Evolutionary conservation across 1,140 invertebrate genomes (phyloP).

Genomic region (Holotrichia oblita): DNA sequence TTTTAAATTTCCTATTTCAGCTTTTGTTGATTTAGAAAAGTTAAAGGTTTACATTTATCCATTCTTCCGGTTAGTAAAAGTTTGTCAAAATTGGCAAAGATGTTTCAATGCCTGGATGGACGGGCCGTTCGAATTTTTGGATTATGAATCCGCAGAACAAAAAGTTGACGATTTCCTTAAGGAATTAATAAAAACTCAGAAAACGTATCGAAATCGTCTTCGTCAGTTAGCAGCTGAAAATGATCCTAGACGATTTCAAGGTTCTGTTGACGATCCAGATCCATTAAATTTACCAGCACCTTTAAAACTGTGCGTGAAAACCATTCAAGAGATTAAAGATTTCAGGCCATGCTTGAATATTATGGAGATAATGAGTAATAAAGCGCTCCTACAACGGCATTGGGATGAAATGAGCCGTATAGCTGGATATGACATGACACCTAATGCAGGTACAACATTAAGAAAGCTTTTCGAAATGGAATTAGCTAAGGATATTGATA

Average conservation of each 20-base stretch:
- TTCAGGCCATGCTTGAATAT: conserved; percentile 84
- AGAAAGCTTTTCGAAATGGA: conserved; percentile 82
- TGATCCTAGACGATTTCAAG: conserved; percentile 70
- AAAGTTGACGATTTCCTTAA: conserved; percentile 77
- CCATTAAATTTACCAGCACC: conserved; percentile 79
- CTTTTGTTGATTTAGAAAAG: conserved; percentile 80
- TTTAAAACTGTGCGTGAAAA: conserved; percentile 76
- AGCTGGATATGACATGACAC: conserved; percentile 84
- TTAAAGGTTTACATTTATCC: conserved; percentile 74
- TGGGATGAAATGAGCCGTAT: conserved; percentile 91
- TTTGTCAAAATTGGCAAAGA: conserved; percentile 78
- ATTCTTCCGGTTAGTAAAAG: conserved; percentile 72
- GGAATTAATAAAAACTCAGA: conserved; percentile 81
- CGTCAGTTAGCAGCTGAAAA: conserved; percentile 78
- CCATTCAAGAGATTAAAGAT: conserved; percentile 78
- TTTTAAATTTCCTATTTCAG: conserved; percentile 80
- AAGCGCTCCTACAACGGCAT: conserved; percentile 84
- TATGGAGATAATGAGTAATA: conserved; percentile 81
- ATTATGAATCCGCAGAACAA: conserved; percentile 75
- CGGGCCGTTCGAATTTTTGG: conserved; percentile 86
- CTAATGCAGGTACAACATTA: conserved; percentile 85
- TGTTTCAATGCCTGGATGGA: conserved; percentile 89
- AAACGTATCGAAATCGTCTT: conserved; percentile 81
- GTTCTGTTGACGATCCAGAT: conserved; percentile 80
- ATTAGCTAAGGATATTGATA: conserved; percentile 76